Evolutionary conservation across 2,113 vertebrate species (phyloP), one percentile per base, ranked within the genome.

Genomic region (Nycticryphes semicollaris): DNA sequence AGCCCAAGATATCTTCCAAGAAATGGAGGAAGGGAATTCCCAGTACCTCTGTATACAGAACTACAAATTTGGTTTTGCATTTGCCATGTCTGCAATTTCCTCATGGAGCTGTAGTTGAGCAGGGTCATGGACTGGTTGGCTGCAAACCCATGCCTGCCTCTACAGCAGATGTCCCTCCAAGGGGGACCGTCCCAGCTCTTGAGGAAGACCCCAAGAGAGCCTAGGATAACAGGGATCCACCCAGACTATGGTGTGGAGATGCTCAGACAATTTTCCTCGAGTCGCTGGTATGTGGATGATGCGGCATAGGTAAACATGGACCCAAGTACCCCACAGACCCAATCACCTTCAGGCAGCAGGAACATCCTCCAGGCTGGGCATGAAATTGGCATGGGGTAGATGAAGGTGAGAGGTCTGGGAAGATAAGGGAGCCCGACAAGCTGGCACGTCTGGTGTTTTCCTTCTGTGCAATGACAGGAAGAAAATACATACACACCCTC

Each of bases 401-500:
- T 96, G 89, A 95, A 87, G 96, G 91, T 73, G 81, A 96, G 81
- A 96, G 84, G 84, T 91, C 87, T 87, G 45, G 60, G 21, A 91
- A 93, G 59, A 82, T 84, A 87, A 93, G 77, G 41, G 12, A 79
- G 57, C n/a, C n/a, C 18, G 14, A 89, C 57, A 79, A 22, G 43
- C 74, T 96, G 62, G 70, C 87, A 96, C 0, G 0, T 94, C 92
- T 94, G 45, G 45, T 94, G 87, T 84, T 96, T 94, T 89, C 45
- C 59, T 33, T 57, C 57, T 73, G 45, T 88, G 73, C 54, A 92
- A 70, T 51, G 74, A 82, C 57, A 87, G 37, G 35, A 92, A 60
- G 77, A 94, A 91, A 93, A 95, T 39, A 94, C 0, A 0, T 92
- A 82, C 93, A 94, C 94, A 91, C 84, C 93, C 89, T 87, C 67